Conservation (phyloP, 2,888 invertebrate genomes). For the Orthosia incerta region DNA sequence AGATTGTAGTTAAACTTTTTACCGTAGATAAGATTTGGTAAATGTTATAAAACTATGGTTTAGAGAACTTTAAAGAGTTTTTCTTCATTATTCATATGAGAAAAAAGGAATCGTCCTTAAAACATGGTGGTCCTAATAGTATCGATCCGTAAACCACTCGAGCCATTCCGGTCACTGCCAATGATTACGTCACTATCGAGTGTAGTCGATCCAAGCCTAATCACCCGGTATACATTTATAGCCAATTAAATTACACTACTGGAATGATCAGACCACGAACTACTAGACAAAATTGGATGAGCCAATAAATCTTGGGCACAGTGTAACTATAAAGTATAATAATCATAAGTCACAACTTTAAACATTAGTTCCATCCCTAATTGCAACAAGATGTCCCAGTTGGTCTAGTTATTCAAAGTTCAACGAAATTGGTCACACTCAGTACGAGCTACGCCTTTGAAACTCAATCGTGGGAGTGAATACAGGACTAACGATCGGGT, state of each 20-base stretch:
- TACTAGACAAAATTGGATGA: background rate
- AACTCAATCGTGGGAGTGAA: constrained; percentile 37
- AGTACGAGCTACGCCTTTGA: constrained; percentile 34
- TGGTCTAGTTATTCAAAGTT: constrained; percentile 19
- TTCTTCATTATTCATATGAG: too few species aligned
- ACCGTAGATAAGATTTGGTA: background rate
- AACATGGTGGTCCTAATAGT: constrained; percentile 13
- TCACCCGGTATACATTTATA: constrained; percentile 24
- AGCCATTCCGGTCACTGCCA: constrained; percentile 32
- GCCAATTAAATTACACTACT: constrained; percentile 33
- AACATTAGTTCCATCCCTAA: constrained; percentile 41
- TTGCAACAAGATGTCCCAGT: constrained; percentile 27
- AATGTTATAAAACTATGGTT: background rate
- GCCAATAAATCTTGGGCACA: constrained; percentile 17
- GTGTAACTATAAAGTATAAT: constrained; percentile 27
- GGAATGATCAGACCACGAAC: background rate
- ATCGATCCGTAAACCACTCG: constrained; percentile 25
- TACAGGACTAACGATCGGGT: constrained; percentile 40
- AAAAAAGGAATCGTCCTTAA: background rate
- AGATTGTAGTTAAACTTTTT: constrained; percentile 23
- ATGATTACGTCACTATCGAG: constrained; percentile 41
- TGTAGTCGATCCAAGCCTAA: constrained; percentile 13
- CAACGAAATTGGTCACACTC: constrained; percentile 41
- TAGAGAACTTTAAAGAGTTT: background rate
- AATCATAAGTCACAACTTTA: constrained; percentile 37